phyloP scores from a whole-genome alignment of 2,113 vertebrate genomes.

The Desmodus rotundus region DNA sequence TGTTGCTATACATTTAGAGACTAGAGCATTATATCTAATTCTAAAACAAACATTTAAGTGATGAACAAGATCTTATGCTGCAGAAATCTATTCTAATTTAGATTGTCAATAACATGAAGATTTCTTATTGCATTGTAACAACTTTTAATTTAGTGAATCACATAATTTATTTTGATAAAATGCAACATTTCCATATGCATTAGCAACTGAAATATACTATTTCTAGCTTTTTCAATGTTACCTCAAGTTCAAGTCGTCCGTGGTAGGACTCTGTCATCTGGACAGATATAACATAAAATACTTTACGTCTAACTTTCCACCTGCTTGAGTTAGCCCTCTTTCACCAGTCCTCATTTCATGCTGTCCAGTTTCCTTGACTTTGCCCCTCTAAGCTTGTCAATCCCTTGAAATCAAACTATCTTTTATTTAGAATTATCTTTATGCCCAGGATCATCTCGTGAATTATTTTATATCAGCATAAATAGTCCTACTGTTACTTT shows the following conservation, averaged over 20 bases:
- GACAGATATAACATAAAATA: background rate
- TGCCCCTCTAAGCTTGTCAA: background rate
- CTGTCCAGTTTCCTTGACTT: background rate
- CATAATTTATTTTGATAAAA: background rate
- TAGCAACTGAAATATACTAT: background rate
- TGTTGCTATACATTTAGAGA: background rate
- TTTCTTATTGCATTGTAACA: background rate
- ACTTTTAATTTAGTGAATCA: background rate
- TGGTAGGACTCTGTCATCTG: background rate
- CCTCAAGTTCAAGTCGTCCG: background rate
- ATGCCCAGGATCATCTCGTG: background rate
- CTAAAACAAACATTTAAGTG: conserved; percentile 13
- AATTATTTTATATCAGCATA: conserved; percentile 42
- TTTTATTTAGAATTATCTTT: background rate
- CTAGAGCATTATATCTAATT: background rate
- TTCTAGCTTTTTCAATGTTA: background rate
- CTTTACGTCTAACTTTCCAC: background rate
- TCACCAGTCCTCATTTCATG: background rate
- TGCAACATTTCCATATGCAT: background rate
- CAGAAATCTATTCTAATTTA: conserved; percentile 19
- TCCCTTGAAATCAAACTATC: background rate
- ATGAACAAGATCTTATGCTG: background rate
- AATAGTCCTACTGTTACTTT: conserved; percentile 18
- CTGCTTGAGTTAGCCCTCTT: background rate
- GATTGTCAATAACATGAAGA: background rate